Base-by-base conservation (phyloP, 1,140 invertebrate species). In the Chrysomallon squamiferum region DNA sequence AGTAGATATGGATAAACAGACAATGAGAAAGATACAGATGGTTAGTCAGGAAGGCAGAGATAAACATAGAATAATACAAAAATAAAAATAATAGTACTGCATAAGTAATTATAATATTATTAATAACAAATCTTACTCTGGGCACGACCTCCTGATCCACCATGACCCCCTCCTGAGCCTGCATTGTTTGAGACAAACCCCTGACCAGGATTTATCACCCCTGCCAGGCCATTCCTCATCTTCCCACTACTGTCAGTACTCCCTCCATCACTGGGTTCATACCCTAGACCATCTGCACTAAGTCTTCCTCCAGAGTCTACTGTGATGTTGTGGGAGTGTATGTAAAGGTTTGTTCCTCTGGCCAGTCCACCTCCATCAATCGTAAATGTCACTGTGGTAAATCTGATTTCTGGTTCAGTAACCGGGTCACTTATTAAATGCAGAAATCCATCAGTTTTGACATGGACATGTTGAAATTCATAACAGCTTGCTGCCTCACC, bases 401-500 rank as follows among this genome's bases (percentile, higher is more conserved):
- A 73, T 25, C 52, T 38, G 30, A 80, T 80, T 13, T 69, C 74
- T 22, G 65, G 60, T 58, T 76, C 71, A 15, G 35, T 60, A 0
- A 77, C 74, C 20, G 76, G 76, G 35, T 78, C 73, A 7, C 71
- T 74, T 30, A 78, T 71, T 74, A 80, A 76, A 45, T 78, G 76
- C 15, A 80, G 49, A 59, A 72, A 75, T 0, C 76, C 76, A 20
- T 68, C 71, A 20, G 69, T 69, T 67, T 80, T 73, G 7, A 80
- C 74, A 68, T 80, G 76, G 4, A 80, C 74, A 62, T 61, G 69
- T 25, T 75, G 49, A 64, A 76, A 80, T 0, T 49, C 62, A 33
- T 78, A 80, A 9, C 65, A 71, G 25, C 71, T 73, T 7, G 71
- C 66, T 22, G 56, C 47, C 15, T 68, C 52, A 49, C 61, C 66